Evolutionary conservation across 2,888 invertebrate genomes (phyloP), one percentile per base, ranked within the genome.

Genomic region (Platycheirus albimanus): DNA sequence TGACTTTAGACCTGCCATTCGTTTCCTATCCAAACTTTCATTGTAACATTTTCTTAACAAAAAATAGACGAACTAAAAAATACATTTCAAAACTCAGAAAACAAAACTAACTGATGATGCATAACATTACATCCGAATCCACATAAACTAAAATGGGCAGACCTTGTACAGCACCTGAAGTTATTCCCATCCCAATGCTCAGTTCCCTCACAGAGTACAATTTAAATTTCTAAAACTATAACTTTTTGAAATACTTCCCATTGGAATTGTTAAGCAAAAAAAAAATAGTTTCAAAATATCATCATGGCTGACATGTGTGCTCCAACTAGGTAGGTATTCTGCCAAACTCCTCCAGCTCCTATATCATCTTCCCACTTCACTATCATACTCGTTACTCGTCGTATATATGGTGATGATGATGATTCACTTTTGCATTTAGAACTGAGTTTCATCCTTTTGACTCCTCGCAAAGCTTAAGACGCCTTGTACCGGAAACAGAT

Each of bases 401-500:
- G n/a, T n/a, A n/a, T n/a, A n/a, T n/a, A 58, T 24, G 13, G 30
- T 43, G 15, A 30, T 58, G 69, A 64, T 19, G 64, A 33, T 64
- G 64, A 75, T 69, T 74, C 28, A 52, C 19, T 51, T 80, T 75
- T 75, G 51, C 75, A 75, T 75, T 80, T 58, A 70, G 43, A 64
- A 51, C 10, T 17, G 17, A 58, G 13, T 33, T 51, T 38, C 58
- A 61, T 47, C 47, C 11, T 13, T 33, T 13, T 33, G 17, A 30
- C 20, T 49, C 28, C 8, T 4, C 17, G 17, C 17, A 17, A 13
- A 15, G 43, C 30, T 28, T 15, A 43, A 58, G 63, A 36, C 17
- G 54, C 43, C 30, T 38, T 49, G 45, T 45, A 54, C 52, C 76
- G 69, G 77, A 70, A 70, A 45, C 70, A 41, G 47, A 30, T 30